Base-by-base conservation (phyloP, 2,797 vertebrate genomes). In the Echiichthys vipera region DNA sequence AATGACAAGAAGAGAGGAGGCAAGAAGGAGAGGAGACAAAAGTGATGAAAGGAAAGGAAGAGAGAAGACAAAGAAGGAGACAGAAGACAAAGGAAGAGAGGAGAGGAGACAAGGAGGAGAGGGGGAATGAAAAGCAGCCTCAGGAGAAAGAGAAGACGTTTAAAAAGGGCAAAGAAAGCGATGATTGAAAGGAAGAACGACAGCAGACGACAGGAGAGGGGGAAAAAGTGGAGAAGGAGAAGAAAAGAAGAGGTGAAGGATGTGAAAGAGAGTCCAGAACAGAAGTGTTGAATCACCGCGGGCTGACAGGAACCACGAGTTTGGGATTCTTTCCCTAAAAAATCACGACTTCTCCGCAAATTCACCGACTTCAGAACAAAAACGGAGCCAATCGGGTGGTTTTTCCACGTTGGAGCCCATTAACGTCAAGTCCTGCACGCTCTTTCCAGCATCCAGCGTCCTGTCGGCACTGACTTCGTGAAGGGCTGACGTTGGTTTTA, bases 371-470 rank as follows among this genome's bases (percentile, higher is more conserved):
- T 65, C 36, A 15, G 2, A 29, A 5, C 32, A 8, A 32, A 39
- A 32, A 45, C 65, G 39, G 47, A 22, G 71, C 59, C 71, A 54
- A 25, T 58, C 29, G 37, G 2, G 76, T 29, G 85, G 80, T 90
- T 88, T n/a, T 89, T 86, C 80, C 84, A 85, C 0, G 84, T 68
- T 86, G 84, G 37, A 76, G 69, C 55, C 20, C 71, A 78, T 90
- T 85, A 88, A 61, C 80, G 68, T 89, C 80, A 85, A 78, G 73
- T 18, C 53, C 59, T 5, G 57, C 10, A 12, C 47, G 27, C 74
- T 80, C 32, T 87, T 88, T 86, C 86, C 85, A 77, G 42, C 6
- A 37, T 62, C 58, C 34, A 62, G 49, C 61, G 36, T 0, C 6
- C 20, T 20, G 75, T 64, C 61, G 22, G 12, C 2, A 15, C 50